A percentile compares a stretch with the other conserved stretches of the same genome.
Conservation (phyloP, 2,113 vertebrate species). For the Larimichthys crocea region DNA sequence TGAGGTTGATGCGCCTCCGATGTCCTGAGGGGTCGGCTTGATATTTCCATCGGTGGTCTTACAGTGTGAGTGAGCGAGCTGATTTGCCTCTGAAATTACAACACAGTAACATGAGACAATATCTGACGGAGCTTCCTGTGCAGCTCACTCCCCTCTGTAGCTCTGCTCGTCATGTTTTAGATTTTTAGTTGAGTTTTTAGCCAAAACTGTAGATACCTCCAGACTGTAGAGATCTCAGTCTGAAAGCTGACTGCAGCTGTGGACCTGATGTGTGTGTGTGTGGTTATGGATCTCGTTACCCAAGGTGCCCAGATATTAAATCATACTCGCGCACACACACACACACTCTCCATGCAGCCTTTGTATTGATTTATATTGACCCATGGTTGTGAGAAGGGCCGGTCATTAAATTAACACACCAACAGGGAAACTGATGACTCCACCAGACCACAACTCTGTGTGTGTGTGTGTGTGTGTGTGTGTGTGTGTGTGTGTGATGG, state of each 20-base stretch:
- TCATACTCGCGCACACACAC: slow-evolving; percentile 26
- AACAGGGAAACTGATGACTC: slow-evolving; percentile 70
- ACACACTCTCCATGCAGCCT: slow-evolving; percentile 6
- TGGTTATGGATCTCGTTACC: slow-evolving; percentile 52
- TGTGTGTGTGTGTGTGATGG: no score
- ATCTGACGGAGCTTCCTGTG: not conserved
- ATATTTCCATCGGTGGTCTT: not conserved
- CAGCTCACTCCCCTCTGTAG: not conserved
- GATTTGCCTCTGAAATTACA: not conserved
- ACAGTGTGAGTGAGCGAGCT: not conserved
- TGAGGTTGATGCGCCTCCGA: not conserved
- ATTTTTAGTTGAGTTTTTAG: not conserved
- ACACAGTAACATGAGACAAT: not conserved
- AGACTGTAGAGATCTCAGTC: not conserved
- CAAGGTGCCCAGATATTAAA: slow-evolving; percentile 68
- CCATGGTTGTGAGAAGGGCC: slow-evolving; percentile 50
- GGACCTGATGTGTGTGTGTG: slow-evolving; percentile 18
- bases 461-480: not conserved
- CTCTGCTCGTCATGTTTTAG: not conserved
- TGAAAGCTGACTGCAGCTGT: slow-evolving; percentile 22
- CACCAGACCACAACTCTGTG: slow-evolving; percentile 46
- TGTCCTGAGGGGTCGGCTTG: not conserved
- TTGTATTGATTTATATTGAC: slow-evolving; percentile 75
- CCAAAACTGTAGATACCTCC: not conserved
- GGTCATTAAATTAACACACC: slow-evolving; percentile 72